Evolutionary conservation across 2,113 vertebrate genomes (phyloP).

Genomic region (Notarius lentiginosus): DNA sequence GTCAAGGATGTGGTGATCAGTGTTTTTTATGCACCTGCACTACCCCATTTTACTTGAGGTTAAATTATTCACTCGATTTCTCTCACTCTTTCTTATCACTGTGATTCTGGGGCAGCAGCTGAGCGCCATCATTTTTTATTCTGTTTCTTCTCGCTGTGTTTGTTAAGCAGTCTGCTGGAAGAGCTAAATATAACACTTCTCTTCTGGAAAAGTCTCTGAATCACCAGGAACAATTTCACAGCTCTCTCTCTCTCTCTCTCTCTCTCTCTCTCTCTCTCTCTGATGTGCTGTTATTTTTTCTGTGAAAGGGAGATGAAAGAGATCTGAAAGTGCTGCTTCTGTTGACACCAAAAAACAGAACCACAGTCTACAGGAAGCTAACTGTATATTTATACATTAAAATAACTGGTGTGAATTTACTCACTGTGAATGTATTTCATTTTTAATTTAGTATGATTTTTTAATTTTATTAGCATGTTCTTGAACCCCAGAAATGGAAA

Average conservation of each 20-base stretch:
- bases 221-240: slow-evolving; percentile 66
- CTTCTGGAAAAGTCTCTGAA: slow-evolving; percentile 65
- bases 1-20: no score
- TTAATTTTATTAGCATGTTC: not conserved
- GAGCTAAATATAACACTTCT: slow-evolving; percentile 61
- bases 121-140: slow-evolving; percentile 36
- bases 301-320: not conserved
- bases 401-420: not conserved
- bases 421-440: not conserved
- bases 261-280: not conserved
- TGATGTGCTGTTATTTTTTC: not conserved
- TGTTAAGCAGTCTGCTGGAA: slow-evolving; percentile 47
- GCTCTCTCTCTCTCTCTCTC: not conserved
- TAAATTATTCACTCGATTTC: not conserved
- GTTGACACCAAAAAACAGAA: not conserved
- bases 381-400: not conserved
- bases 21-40: no score
- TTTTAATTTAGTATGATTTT: not conserved
- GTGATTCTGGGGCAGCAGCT: slow-evolving; percentile 21
- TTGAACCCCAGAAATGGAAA: not conserved
- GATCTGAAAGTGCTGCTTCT: not conserved
- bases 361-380: not conserved
- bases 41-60: not conserved
- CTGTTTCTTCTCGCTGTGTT: slow-evolving; percentile 54
- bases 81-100: not conserved